Percentiles rank a stretch among this genome's conserved stretches.
phyloP scores from a whole-genome alignment of 2,888 invertebrate species.

The Himalopsyche japonica region DNA sequence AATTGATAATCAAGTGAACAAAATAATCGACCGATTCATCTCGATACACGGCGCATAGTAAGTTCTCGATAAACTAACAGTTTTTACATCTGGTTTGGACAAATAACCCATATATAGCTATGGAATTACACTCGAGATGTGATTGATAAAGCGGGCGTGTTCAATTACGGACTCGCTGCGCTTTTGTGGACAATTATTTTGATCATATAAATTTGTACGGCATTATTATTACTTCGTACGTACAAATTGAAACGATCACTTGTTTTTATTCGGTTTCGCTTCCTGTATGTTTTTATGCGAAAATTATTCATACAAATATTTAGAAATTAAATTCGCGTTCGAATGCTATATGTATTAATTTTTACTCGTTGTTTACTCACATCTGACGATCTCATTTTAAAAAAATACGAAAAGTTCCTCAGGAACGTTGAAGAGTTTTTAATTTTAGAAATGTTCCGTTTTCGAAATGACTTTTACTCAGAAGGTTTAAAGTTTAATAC shows the following conservation, averaged over 20 bases:
- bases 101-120: not conserved
- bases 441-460: too few species aligned
- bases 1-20: not conserved
- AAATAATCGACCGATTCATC: not conserved
- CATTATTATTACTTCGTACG: not conserved
- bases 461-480: too few species aligned
- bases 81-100: not conserved
- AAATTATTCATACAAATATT: too few species aligned
- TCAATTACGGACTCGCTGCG: not conserved
- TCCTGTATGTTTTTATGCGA: not conserved
- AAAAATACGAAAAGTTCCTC: too few species aligned
- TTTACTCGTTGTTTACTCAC: too few species aligned
- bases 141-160: not conserved
- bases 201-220: not conserved
- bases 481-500: too few species aligned
- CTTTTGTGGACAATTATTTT: not conserved
- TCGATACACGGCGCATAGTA: not conserved
- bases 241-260: not conserved
- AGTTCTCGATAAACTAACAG: not conserved
- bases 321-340: too few species aligned
- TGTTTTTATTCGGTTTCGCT: not conserved
- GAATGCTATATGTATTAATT: too few species aligned
- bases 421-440: too few species aligned
- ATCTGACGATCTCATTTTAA: too few species aligned
- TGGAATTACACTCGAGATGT: not conserved